Evolutionary conservation across 2,113 vertebrate species (phyloP), one percentile per base, ranked within the genome.

Genomic region (Leptobrachium leishanense): DNA sequence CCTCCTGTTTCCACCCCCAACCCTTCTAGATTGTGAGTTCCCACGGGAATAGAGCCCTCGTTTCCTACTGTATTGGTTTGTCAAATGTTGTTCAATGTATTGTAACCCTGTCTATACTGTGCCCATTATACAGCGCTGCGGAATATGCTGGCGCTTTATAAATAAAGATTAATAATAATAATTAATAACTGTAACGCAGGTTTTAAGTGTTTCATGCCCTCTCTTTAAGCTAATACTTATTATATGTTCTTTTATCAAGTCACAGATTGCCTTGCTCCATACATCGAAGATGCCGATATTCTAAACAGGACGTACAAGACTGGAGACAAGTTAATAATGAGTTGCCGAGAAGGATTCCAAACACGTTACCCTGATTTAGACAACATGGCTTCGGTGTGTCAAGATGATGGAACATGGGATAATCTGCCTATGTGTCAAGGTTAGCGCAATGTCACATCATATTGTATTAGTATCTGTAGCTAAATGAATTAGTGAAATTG

Each of bases 391-490:
- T 92, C 94, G 1, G 43, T 93, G 43, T 95, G 93, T 83, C 93
- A 89, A 40, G 87, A 92, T 15, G 93, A 95, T 75, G 92, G 94
- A 81, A 89, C 87, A 0, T 96, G 94, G 94, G 92, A 93, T 83
- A 95, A 93, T 72, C 90, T 95, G 81, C 94, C 94, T 83, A 87
- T 92, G 85, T 96, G 95, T 87, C 92, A 94, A 95, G 94, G 94
- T 95, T 42, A 84, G 83, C 85, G 77, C 57, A 72, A 43, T 80
- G 82, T 74, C 81, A 70, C 20, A 0, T 12, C 13, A 15, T 2
- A 59, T 15, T 59, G 55, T 59, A 15, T 59, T 59, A 59, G 55
- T 15, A 59, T 59, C 46, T 50, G 46, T 50, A 4, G 46, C 8
- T 50, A 50, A 50, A 50, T 50, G 46, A 50, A 50, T 50, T 50